phyloP scores from a whole-genome alignment of 2,888 invertebrate species.

The Diachrysia chrysitis region DNA sequence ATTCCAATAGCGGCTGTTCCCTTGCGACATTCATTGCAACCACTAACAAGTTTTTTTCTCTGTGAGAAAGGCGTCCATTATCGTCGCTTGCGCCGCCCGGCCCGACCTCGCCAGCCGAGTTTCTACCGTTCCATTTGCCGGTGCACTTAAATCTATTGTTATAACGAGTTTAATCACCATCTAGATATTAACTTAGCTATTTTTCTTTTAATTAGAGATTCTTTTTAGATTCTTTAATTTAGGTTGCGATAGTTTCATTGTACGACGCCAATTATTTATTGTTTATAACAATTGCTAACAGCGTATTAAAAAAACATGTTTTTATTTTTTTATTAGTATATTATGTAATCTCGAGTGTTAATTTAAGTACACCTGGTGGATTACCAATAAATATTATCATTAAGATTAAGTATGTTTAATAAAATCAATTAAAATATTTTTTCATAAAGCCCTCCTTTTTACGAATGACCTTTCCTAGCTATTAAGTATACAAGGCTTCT shows the following conservation, averaged over 20 bases:
- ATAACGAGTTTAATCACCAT: conserved; percentile 59
- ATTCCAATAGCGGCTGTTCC: conserved; percentile 55
- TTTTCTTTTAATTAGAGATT: conserved; percentile 59
- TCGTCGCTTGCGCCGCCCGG: conserved; percentile 58
- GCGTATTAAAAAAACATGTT: neutral
- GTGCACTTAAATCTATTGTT: conserved; percentile 63
- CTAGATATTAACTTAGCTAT: conserved; percentile 48
- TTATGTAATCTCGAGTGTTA: neutral
- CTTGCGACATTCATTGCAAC: conserved; percentile 57
- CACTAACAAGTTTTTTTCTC: conserved; percentile 72
- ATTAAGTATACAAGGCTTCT: neutral
- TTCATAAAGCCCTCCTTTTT: neutral
- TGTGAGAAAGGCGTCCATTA: conserved; percentile 75
- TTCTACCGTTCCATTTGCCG: conserved; percentile 58
- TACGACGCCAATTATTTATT: conserved; percentile 11
- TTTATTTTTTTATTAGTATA: neutral
- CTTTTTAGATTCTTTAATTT: conserved; percentile 27
- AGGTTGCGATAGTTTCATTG: conserved; percentile 25
- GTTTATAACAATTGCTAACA: neutral
- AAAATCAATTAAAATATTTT: too few species aligned
- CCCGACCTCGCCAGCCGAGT: conserved; percentile 63
- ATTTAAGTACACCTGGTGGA: neutral
- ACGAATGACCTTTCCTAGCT: neutral
- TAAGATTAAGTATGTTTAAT: neutral
- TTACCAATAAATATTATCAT: neutral